These are phyloP conservation scores for Isotomurus palustris DNA, from an alignment of 2,888 invertebrate genomes.

Conservation along the genomic window DNA sequence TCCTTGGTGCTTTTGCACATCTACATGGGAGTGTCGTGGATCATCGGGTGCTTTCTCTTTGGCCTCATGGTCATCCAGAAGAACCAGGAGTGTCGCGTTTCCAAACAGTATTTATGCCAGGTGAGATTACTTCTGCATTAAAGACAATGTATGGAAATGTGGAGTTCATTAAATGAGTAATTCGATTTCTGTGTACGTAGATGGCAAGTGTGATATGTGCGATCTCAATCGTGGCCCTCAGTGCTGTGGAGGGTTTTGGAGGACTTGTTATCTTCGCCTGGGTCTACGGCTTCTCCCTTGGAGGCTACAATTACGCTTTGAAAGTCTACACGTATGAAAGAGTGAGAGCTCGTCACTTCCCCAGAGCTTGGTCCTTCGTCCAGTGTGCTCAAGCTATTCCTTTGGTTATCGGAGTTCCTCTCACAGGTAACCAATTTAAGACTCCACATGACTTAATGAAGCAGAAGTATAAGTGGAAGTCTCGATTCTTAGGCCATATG, in stretches of 20 bases:
- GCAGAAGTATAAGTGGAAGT: too few species aligned
- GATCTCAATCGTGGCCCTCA: slow-evolving; percentile 69
- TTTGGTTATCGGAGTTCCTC: slow-evolving; percentile 73
- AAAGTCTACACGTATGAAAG: slow-evolving; percentile 87
- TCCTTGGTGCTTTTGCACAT: slow-evolving; percentile 56
- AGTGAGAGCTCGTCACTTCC: slow-evolving; percentile 77
- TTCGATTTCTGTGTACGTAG: slow-evolving; percentile 48
- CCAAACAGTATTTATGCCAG: slow-evolving; percentile 73
- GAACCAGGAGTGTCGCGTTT: slow-evolving; percentile 77
- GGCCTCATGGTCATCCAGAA: slow-evolving; percentile 77
- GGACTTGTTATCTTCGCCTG: slow-evolving; percentile 58
- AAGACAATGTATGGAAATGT: background rate
- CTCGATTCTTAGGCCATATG: slow-evolving; percentile 73
- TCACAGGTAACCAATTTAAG: slow-evolving; percentile 14
- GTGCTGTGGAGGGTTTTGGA: slow-evolving; percentile 70
- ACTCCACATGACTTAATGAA: too few species aligned
- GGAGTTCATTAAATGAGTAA: background rate
- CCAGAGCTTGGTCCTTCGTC: slow-evolving; percentile 82
- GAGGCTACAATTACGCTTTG: slow-evolving; percentile 80
- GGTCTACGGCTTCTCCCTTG: slow-evolving; percentile 69
- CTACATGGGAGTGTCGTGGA: slow-evolving; percentile 76
- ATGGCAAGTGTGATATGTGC: slow-evolving; percentile 75
- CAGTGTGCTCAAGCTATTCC: slow-evolving; percentile 83
- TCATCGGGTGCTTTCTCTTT: slow-evolving; percentile 73
- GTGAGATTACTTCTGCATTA: slow-evolving; percentile 16